These are phyloP conservation scores for Drosophila suzukii DNA, from an alignment of 1,140 invertebrate genomes.

Conservation along the genomic window DNA sequence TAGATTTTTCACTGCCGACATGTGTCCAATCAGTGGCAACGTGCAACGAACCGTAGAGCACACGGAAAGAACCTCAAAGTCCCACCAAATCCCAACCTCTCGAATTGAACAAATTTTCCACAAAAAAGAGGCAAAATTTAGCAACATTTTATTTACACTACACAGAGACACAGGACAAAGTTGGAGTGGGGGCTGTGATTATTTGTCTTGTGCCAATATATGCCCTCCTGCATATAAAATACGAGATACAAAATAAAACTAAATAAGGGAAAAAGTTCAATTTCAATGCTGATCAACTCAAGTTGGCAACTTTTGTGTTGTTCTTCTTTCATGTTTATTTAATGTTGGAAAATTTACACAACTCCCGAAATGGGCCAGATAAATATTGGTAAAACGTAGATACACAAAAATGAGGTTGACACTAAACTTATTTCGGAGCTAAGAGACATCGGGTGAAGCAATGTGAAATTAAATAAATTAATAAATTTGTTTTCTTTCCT, in stretches of 20 bases:
- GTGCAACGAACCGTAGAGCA: conserved; percentile 51
- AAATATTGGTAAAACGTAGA: conserved; percentile 25
- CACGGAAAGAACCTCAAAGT: conserved; percentile 32
- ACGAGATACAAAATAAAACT: conserved; percentile 28
- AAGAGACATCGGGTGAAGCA: too few species aligned
- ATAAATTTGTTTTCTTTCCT: too few species aligned
- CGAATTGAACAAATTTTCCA: conserved; percentile 4
- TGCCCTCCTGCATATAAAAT: conserved; percentile 54
- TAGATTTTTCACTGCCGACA: conserved; percentile 56
- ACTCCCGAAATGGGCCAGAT: conserved; percentile 29
- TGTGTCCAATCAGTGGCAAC: conserved; percentile 62
- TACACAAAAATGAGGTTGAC: neutral
- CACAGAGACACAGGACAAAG: conserved; percentile 23
- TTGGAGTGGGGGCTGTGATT: conserved; percentile 29
- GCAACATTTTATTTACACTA: conserved; percentile 53
- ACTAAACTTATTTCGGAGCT: neutral
- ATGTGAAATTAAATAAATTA: too few species aligned
- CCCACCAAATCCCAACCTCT: conserved; percentile 9
- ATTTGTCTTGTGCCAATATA: conserved; percentile 58
- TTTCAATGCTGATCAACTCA: conserved; percentile 56
- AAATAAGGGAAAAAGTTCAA: conserved; percentile 35
- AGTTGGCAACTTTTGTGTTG: conserved; percentile 16
- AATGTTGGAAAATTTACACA: conserved; percentile 19
- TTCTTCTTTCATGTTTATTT: conserved; percentile 30
- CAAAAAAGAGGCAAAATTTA: conserved; percentile 23